These are phyloP conservation scores for Macrosteles quadrilineatus DNA, from an alignment of 1,140 invertebrate species.

Conservation along the genomic window DNA sequence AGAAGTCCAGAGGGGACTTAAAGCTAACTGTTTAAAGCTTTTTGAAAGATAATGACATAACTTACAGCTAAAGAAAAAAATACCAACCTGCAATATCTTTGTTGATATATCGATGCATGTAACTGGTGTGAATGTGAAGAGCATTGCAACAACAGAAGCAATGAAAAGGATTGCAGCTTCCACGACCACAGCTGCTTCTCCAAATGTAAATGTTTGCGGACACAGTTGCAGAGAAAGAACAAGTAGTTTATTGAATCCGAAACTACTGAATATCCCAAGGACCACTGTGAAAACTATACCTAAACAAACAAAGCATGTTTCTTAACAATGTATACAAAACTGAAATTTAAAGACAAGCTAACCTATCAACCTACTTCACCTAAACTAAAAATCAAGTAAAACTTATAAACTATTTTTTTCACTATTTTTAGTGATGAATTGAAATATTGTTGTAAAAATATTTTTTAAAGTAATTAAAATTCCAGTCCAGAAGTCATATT, in stretches of 20 bases:
- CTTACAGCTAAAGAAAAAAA: no score
- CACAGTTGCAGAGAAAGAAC: slow-evolving; percentile 54
- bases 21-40: no score
- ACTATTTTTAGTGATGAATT: no score
- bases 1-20: no score
- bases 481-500: no score
- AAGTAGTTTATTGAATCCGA: slow-evolving; percentile 55
- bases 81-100: slow-evolving; percentile 60
- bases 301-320: slow-evolving; percentile 34
- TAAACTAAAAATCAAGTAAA: no score
- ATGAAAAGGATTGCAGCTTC: slow-evolving; percentile 62
- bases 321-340: slow-evolving; percentile 40
- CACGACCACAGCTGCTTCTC: slow-evolving; percentile 61
- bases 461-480: no score
- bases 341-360: no score
- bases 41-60: no score
- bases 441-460: no score
- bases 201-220: slow-evolving; percentile 61
- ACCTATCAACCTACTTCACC: no score
- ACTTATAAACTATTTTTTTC: no score
- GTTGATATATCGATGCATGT: slow-evolving; percentile 59
- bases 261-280: slow-evolving; percentile 54
- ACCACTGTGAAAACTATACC: slow-evolving; percentile 48
- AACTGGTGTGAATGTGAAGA: slow-evolving; percentile 49
- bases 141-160: slow-evolving; percentile 52